These are phyloP conservation scores for Progne subis DNA, from an alignment of 2,113 vertebrate genomes.

Conservation along the genomic window DNA sequence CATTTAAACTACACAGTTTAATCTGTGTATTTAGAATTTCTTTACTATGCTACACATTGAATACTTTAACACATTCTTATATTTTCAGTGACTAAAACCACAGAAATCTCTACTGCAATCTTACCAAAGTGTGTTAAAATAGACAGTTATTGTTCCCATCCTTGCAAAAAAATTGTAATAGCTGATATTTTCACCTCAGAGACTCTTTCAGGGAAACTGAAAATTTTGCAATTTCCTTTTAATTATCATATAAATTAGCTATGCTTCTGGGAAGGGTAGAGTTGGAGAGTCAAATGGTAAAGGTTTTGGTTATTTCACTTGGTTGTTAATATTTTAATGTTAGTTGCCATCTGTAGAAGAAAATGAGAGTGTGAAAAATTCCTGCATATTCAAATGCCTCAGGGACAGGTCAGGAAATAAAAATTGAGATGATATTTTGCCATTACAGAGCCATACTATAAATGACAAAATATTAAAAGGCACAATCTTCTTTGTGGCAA, in stretches of 20 bases:
- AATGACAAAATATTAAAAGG: not conserved
- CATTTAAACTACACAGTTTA: not conserved
- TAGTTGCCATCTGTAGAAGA: not conserved
- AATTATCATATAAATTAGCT: slow-evolving; percentile 28
- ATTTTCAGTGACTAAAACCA: not conserved
- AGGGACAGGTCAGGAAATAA: not conserved
- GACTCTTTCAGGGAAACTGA: not conserved
- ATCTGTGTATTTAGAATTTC: not conserved
- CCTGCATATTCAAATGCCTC: not conserved
- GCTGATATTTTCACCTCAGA: not conserved
- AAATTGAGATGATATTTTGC: not conserved
- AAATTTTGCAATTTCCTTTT: slow-evolving; percentile 18
- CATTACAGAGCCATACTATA: not conserved
- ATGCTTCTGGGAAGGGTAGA: not conserved
- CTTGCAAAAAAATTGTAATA: not conserved
- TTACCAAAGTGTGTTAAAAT: not conserved
- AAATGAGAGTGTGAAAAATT: slow-evolving; percentile 2
- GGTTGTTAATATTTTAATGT: not conserved
- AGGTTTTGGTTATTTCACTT: not conserved
- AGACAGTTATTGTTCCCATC: not conserved
- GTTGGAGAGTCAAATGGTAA: not conserved
- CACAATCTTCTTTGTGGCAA: not conserved
- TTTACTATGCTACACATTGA: not conserved
- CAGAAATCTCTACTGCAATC: not conserved
- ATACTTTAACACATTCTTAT: not conserved